These are phyloP conservation scores for Malurus leucopterus DNA, from an alignment of 2,797 vertebrate genomes.

Conservation along the genomic window DNA sequence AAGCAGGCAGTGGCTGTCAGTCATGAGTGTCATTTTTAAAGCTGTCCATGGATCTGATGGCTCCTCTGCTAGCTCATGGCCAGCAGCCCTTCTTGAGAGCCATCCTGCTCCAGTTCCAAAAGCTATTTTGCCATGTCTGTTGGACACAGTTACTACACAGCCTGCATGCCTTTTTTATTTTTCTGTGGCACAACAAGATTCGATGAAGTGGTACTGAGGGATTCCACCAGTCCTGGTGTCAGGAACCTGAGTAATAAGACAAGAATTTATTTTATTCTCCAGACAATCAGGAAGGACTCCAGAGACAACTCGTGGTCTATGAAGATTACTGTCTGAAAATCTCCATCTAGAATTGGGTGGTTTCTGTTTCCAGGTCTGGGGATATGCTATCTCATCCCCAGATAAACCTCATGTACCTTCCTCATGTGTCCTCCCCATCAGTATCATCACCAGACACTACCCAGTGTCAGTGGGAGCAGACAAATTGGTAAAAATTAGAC, in stretches of 20 bases:
- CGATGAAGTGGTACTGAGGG: rapidly evolving
- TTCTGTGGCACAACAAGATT: background rate
- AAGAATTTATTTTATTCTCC: background rate
- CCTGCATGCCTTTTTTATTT: background rate
- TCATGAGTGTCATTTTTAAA: background rate
- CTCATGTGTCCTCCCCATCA: background rate
- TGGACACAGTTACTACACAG: background rate
- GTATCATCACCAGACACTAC: background rate
- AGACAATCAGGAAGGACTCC: background rate
- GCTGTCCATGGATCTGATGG: background rate
- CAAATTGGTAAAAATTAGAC: background rate
- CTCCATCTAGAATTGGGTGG: background rate
- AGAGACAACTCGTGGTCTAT: background rate
- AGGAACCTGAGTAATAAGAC: background rate
- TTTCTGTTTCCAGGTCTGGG: background rate
- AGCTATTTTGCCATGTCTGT: background rate
- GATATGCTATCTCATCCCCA: background rate
- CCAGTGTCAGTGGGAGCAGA: background rate
- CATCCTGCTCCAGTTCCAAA: background rate
- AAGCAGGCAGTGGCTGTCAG: background rate
- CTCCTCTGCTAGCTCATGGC: background rate
- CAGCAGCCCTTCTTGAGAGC: background rate
- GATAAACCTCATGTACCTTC: background rate
- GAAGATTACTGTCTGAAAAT: background rate
- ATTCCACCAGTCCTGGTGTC: background rate